Evolutionary conservation across 2,797 vertebrate genomes (phyloP).

Genomic region (Meriones psammophilus): DNA sequence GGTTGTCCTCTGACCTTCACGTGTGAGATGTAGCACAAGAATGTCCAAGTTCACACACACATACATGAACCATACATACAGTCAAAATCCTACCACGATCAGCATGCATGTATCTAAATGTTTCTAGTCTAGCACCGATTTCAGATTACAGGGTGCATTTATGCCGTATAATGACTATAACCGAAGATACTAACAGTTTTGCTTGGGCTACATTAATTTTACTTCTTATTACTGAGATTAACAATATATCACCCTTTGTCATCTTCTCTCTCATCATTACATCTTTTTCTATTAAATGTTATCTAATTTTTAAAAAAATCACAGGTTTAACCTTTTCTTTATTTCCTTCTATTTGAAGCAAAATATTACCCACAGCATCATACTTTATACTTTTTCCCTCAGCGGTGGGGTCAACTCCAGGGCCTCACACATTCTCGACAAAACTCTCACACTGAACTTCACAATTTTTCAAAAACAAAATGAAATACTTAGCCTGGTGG

Average conservation of each 20-base stretch:
- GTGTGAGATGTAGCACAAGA: background rate
- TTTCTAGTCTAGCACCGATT: background rate
- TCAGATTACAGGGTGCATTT: constrained; percentile 25
- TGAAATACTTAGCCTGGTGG: background rate
- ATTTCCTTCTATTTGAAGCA: constrained; percentile 45
- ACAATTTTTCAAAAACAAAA: constrained; percentile 49
- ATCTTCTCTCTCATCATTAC: background rate
- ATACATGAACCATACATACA: background rate
- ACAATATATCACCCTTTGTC: background rate
- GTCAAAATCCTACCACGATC: background rate
- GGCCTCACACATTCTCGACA: background rate
- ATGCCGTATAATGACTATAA: background rate
- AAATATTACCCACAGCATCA: constrained; percentile 30
- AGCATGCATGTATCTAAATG: constrained; percentile 13
- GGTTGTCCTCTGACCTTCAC: background rate
- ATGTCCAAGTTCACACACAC: background rate
- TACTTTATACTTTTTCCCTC: background rate
- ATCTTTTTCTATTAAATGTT: constrained; percentile 22
- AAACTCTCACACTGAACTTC: background rate
- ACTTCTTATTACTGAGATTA: constrained; percentile 3
- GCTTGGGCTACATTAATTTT: constrained; percentile 12
- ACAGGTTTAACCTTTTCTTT: constrained; percentile 12
- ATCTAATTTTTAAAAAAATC: background rate
- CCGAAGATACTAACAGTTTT: background rate
- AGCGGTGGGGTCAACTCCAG: background rate